These are phyloP conservation scores for Plutomurus gul DNA, from an alignment of 1,140 invertebrate genomes.

Conservation along the genomic window DNA sequence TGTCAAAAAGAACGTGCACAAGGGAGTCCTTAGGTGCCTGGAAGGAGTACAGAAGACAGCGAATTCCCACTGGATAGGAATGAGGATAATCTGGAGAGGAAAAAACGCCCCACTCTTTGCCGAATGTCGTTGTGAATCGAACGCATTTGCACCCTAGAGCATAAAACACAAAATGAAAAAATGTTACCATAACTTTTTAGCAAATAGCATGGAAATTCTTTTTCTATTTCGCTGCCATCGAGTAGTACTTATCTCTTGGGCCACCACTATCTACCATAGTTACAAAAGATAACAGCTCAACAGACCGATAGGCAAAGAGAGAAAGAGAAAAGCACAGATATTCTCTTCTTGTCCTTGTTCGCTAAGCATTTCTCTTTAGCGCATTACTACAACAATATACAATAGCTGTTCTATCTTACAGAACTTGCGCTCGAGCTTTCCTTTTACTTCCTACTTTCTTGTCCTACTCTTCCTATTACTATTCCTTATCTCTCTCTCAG, in stretches of 20 bases:
- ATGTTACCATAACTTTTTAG: constrained; percentile 13
- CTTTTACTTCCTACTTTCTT: not conserved
- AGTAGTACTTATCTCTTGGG: not conserved
- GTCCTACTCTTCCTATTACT: not conserved
- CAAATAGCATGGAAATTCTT: not conserved
- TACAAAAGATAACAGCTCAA: too few species aligned
- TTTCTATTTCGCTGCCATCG: not conserved
- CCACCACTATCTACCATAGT: not conserved
- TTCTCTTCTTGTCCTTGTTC: too few species aligned
- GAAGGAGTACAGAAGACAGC: constrained; percentile 86
- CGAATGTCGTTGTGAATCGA: constrained; percentile 75
- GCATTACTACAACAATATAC: too few species aligned
- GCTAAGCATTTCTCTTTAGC: not conserved
- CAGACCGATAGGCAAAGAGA: too few species aligned
- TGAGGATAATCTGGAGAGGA: constrained; percentile 80
- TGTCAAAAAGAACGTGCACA: constrained; percentile 75
- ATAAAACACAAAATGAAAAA: constrained; percentile 30
- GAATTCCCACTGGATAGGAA: constrained; percentile 72
- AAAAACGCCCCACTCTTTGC: constrained; percentile 76
- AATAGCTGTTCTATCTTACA: too few species aligned
- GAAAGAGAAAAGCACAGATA: too few species aligned
- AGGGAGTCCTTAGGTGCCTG: constrained; percentile 75
- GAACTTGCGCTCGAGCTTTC: too few species aligned
- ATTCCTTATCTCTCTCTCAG: not conserved
- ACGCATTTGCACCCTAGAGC: constrained; percentile 78